Conservation (phyloP, 2,113 vertebrate species). For the Paralichthys olivaceus region DNA sequence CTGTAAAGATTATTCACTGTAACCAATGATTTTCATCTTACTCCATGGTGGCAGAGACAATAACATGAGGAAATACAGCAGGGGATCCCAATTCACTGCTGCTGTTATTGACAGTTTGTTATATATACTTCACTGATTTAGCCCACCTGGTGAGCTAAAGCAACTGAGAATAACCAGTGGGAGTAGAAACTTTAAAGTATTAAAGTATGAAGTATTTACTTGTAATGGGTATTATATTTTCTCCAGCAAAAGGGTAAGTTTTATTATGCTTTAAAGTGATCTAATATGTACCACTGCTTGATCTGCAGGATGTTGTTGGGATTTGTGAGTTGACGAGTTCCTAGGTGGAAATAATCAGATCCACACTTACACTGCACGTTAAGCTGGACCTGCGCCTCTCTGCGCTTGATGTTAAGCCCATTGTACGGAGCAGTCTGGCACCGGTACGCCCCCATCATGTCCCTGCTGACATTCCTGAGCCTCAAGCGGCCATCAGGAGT, state of each 20-base stretch:
- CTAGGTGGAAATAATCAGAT: neutral
- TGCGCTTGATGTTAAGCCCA: slow-evolving; percentile 94
- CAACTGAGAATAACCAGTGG: too few species aligned
- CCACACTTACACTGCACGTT: slow-evolving; percentile 93
- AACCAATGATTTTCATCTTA: neutral
- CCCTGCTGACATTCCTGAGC: slow-evolving; percentile 88
- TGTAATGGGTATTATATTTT: too few species aligned
- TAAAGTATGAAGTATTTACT: too few species aligned
- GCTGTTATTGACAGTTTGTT: neutral
- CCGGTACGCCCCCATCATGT: slow-evolving; percentile 92
- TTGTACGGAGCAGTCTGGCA: slow-evolving; percentile 98
- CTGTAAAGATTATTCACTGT: neutral
- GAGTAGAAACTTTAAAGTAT: too few species aligned
- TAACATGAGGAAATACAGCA: neutral
- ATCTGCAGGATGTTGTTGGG: neutral
- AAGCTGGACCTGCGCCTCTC: slow-evolving; percentile 92
- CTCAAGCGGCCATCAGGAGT: slow-evolving; percentile 89
- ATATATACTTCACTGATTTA: neutral
- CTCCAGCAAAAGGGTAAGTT: too few species aligned
- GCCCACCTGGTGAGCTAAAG: neutral
- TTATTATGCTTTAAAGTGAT: too few species aligned
- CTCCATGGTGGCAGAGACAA: neutral
- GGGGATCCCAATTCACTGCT: neutral
- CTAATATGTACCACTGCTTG: too few species aligned
- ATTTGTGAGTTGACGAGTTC: neutral